These are phyloP conservation scores for Cardiocondyla obscurior DNA, from an alignment of 1,140 invertebrate species.

Conservation along the genomic window DNA sequence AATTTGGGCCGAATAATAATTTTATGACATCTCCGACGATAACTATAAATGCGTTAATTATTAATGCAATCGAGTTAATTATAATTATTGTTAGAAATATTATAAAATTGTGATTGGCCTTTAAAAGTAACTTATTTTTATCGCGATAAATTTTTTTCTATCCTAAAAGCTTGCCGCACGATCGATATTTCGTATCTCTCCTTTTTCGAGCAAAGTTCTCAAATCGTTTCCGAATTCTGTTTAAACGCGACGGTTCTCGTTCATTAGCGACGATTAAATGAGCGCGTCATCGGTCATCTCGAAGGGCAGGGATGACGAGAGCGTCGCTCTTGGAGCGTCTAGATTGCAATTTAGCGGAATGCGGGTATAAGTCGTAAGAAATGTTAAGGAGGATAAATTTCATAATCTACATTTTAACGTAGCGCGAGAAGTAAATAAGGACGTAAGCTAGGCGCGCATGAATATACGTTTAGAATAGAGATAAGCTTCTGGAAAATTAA, in stretches of 20 bases:
- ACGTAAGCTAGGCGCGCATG: neutral
- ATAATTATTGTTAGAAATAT: no score
- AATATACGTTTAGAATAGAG: neutral
- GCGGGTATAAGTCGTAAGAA: constrained; percentile 15
- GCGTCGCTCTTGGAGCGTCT: constrained; percentile 13
- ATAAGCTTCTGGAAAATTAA: neutral
- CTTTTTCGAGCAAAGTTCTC: neutral
- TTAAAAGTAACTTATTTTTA: no score
- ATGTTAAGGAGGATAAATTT: neutral
- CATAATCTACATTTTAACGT: neutral
- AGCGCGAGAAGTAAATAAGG: neutral
- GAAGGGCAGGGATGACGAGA: constrained; percentile 23
- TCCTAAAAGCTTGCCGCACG: neutral
- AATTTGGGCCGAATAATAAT: no score
- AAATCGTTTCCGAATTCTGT: neutral
- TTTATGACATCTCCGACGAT: no score
- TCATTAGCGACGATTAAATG: constrained; percentile 35
- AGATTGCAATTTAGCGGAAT: constrained; percentile 24
- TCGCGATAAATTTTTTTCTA: no score
- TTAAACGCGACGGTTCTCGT: constrained; percentile 24
- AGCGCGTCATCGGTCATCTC: constrained; percentile 40
- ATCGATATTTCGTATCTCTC: neutral
- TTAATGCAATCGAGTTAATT: no score
- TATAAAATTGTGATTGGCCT: no score
- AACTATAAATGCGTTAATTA: no score